These are phyloP conservation scores for Lycopodina hypogea DNA, from an alignment of 37 sponge, comb jelly and placozoan genomes.

Conservation along the genomic window DNA sequence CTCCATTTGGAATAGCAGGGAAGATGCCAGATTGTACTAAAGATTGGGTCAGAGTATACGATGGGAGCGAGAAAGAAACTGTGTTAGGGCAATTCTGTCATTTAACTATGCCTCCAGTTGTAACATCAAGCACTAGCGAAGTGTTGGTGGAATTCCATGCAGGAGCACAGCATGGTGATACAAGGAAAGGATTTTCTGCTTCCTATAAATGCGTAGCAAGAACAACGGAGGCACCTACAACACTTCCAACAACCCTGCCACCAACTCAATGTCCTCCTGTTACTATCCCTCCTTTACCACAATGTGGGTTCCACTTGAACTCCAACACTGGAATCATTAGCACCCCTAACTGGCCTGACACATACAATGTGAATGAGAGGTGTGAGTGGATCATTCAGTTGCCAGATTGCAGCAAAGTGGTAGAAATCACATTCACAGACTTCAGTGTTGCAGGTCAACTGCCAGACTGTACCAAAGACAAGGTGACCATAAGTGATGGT, in stretches of 20 bases:
- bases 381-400: not conserved
- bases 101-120: not conserved
- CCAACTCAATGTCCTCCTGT: not conserved
- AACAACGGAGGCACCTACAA: not conserved
- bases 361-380: slow-evolving; percentile 9
- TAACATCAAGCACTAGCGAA: not conserved
- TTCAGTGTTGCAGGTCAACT: not conserved
- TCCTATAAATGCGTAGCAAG: not conserved
- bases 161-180: not conserved
- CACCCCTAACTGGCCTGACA: slow-evolving; percentile 18
- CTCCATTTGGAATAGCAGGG: slow-evolving; percentile 12
- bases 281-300: not conserved
- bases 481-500: not conserved
- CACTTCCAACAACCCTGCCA: not conserved
- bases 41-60: not conserved
- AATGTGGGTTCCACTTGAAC: too few relatives aligned
- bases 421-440: too few relatives aligned
- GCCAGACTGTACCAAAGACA: not conserved
- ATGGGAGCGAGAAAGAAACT: not conserved
- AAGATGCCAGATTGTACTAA: slow-evolving; percentile 3
- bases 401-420: not conserved
- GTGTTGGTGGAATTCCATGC: not conserved
- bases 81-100: slow-evolving; percentile 6
- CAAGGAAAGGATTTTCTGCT: not conserved
- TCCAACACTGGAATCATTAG: not conserved